Evolutionary conservation across 2,113 vertebrate species (phyloP), one percentile per base, ranked within the genome.

Genomic region (Hemibagrus wyckioides): DNA sequence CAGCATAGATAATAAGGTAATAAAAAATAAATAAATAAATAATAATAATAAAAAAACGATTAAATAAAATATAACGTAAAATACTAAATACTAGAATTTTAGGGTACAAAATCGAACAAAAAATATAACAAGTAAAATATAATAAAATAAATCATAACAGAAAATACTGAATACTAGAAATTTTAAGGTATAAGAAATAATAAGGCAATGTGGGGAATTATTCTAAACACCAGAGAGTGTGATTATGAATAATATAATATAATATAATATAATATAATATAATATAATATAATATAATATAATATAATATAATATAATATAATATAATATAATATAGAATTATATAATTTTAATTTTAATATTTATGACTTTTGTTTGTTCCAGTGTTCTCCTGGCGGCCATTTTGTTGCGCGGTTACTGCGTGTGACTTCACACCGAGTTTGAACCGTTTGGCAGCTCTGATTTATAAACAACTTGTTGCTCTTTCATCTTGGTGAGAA

Each of bases 381-480:
- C 4, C 0, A 19, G 28, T 39, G 1, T 0, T 52, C 6, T 19
- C 54, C 28, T 15, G 28, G 65, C 61, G 61, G 59, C 85, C 57
- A 79, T 77, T 1, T 21, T 52, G 75, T 21, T 48, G 11, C 0
- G 1, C 5, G 9, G 14, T 33, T 19, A 7, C 50, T 30, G 21
- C 21, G 1, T 69, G 3, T 17, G 21, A 23, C 67, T 89, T 89
- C 80, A 82, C 82, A 0, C 13, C 59, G 61, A 19, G 86, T 87
- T 90, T 90, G 71, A 88, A 88, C 79, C 69, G 83, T 87, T 85
- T 85, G 61, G 48, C 61, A 82, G 83, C 71, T 36, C 56, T 85
- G 84, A 85, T 83, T 50, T 83, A 79, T 19, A 65, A 88, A 83
- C 50, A 82, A 63, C 63, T 84, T n/a, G 63, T 14, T 75, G 86